Evolutionary conservation across 2,797 vertebrate genomes (phyloP).

Genomic region (Lacerta agilis): DNA sequence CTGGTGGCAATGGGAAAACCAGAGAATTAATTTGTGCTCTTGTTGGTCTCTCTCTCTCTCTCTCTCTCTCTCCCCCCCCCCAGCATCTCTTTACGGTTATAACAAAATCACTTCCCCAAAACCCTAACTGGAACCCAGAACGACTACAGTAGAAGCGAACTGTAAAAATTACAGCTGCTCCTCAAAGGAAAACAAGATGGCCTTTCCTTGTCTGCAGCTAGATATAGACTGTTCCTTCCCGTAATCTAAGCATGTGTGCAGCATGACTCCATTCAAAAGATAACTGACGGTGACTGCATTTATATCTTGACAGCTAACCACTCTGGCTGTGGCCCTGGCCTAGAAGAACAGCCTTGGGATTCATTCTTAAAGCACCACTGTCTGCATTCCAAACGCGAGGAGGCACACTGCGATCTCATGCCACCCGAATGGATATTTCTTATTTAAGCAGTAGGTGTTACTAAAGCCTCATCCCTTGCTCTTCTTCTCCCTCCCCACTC

Average conservation of each 20-base stretch:
- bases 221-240: background rate
- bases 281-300: background rate
- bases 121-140: background rate
- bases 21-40: background rate
- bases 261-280: background rate
- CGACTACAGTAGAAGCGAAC: background rate
- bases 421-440: background rate
- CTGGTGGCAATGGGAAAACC: background rate
- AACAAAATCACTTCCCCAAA: background rate
- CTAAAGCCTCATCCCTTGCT: background rate
- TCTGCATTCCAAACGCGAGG: background rate
- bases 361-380: background rate
- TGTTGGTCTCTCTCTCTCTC: background rate
- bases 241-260: background rate
- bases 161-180: background rate
- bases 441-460: background rate
- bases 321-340: background rate
- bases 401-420: background rate
- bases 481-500: background rate
- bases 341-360: background rate
- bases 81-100: background rate
- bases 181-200: background rate
- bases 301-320: background rate
- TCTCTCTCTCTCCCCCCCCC: fast-evolving
- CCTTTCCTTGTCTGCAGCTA: background rate